Percentiles rank a stretch among this genome's conserved stretches.
Conservation (phyloP, 2,113 vertebrate species). For the Notarius quadriscutis region DNA sequence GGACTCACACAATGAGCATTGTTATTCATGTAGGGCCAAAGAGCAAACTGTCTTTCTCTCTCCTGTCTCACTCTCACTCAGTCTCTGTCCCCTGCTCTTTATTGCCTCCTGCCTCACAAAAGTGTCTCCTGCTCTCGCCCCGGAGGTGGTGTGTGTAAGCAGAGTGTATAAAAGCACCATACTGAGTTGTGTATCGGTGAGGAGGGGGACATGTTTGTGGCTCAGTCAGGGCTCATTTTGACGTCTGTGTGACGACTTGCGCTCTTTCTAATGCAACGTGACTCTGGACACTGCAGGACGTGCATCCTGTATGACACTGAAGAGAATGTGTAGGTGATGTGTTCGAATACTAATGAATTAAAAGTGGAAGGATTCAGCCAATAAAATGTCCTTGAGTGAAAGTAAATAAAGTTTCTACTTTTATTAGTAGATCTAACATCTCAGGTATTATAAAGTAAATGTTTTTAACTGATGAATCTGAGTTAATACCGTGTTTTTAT, state of each 20-base stretch:
- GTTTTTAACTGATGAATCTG: background rate
- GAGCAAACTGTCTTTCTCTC: slow-evolving; percentile 28
- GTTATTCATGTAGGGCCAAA: slow-evolving; percentile 56
- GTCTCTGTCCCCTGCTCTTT: background rate
- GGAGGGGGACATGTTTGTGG: slow-evolving; percentile 8
- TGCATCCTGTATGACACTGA: background rate
- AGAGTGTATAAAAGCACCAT: slow-evolving; percentile 11
- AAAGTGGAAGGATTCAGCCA: background rate
- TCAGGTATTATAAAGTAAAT: background rate
- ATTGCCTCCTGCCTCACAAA: slow-evolving; percentile 21
- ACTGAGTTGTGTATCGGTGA: background rate
- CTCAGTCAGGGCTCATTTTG: background rate
- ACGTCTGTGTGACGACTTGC: background rate
- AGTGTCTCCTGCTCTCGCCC: slow-evolving; percentile 15
- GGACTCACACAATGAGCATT: slow-evolving; percentile 56
- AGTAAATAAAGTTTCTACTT: background rate
- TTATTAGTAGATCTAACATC: too few species aligned
- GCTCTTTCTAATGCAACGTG: background rate
- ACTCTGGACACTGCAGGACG: background rate
- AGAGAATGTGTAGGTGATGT: background rate
- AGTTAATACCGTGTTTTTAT: background rate
- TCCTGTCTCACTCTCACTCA: slow-evolving; percentile 22
- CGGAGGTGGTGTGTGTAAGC: slow-evolving; percentile 30
- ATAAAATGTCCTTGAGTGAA: background rate
- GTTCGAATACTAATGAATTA: background rate